Evolutionary conservation across 2,113 vertebrate species (phyloP).

Genomic region (Electrona antarctica): DNA sequence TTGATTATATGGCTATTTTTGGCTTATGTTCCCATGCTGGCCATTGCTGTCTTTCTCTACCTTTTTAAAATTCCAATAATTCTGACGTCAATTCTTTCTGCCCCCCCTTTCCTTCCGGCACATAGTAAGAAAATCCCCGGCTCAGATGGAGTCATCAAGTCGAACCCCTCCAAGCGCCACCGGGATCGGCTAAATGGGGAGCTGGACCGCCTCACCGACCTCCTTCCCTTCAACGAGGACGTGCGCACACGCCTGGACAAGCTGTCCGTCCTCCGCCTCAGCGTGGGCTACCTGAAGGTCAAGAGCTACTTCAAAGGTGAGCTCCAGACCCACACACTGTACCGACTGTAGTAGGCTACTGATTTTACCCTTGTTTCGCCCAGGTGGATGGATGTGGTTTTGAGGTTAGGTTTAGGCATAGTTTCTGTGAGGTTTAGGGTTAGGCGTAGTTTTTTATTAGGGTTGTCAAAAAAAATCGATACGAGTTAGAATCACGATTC

Average conservation of each 20-base stretch:
- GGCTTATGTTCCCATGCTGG: too few species aligned
- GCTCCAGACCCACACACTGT: conserved; percentile 5
- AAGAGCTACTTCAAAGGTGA: conserved; percentile 83
- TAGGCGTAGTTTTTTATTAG: too few species aligned
- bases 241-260: conserved; percentile 79
- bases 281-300: conserved; percentile 82
- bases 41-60: too few species aligned
- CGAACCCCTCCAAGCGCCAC: conserved; percentile 85
- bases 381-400: too few species aligned
- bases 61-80: too few species aligned
- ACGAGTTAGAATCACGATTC: too few species aligned
- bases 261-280: conserved; percentile 81
- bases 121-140: conserved; percentile 61
- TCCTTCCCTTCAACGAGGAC: conserved; percentile 82
- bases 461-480: too few species aligned
- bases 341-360: too few species aligned
- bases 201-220: conserved; percentile 76
- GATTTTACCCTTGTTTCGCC: too few species aligned
- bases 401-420: too few species aligned
- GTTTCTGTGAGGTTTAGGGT: too few species aligned
- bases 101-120: neutral
- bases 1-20: too few species aligned
- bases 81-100: neutral
- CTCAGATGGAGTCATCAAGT: conserved; percentile 64
- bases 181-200: conserved; percentile 83